These are phyloP conservation scores for Empidonax traillii DNA, from an alignment of 2,113 vertebrate species.

Conservation along the genomic window DNA sequence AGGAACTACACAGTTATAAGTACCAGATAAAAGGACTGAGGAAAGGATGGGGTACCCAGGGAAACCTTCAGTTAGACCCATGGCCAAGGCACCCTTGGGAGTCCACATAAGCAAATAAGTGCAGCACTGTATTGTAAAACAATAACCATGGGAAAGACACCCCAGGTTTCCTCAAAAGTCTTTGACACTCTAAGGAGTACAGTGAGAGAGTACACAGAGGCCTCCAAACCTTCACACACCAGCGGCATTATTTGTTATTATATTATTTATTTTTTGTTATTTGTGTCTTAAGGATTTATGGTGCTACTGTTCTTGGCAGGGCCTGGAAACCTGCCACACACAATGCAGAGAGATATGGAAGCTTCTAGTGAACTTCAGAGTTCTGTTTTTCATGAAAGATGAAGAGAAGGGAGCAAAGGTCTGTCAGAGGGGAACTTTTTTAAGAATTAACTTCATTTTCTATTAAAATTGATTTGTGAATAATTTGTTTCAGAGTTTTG, in stretches of 20 bases:
- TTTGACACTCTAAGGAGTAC: background rate
- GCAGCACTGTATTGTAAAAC: background rate
- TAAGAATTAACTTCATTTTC: background rate
- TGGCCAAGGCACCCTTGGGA: background rate
- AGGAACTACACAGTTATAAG: background rate
- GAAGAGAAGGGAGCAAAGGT: background rate
- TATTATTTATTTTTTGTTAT: background rate
- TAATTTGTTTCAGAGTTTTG: background rate
- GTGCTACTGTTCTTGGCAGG: background rate
- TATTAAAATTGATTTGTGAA: background rate
- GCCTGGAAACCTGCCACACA: background rate
- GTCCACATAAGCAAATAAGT: background rate
- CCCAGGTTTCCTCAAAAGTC: background rate
- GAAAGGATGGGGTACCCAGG: accelerated
- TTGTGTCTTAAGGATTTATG: background rate
- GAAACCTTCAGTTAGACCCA: background rate
- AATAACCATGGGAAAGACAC: background rate
- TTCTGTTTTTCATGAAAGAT: background rate
- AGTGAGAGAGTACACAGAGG: background rate
- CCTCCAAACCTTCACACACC: background rate
- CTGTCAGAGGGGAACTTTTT: background rate
- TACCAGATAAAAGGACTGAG: background rate
- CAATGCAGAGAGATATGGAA: background rate
- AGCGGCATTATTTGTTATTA: background rate
- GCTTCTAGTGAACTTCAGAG: background rate